Base-by-base conservation (phyloP, 2,888 invertebrate species). In the Drosophila birchii region DNA sequence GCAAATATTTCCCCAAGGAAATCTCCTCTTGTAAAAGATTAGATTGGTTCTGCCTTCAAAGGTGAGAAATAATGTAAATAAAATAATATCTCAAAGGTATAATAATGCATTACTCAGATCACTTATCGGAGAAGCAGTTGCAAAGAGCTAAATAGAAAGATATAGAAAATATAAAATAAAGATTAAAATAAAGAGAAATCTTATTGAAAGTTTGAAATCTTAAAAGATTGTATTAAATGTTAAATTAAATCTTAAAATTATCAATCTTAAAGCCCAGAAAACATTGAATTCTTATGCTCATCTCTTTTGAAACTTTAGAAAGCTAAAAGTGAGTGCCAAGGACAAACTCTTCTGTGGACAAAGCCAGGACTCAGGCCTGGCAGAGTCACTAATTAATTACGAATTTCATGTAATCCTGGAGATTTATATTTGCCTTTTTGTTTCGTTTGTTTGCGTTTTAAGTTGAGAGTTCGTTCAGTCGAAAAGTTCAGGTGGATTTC, bases 351-450 rank as follows among this genome's bases (percentile, higher is more conserved):
- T 68, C 41, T 55, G 29, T 14, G 29, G 47, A 18, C 38, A 0
- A 18, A 29, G 26, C 39, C 54, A 53, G 53, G 23, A 38, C 38
- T 53, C 20, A 41, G 38, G 29, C 20, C 57, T 49, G 23, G 32
- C 20, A 11, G 14, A 29, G 62, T 55, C 75, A 68, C 60, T 53
- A 67, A 57, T 43, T 73, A 68, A 62, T 36, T 61, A 88, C 88
- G 86, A 86, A 86, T 86, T 86, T 86, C 63, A 78, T 72, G 79
- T 77, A 88, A 86, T 76, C 75, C 55, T 76, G 69, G 81, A 88
- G 84, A 86, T 86, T 84, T 81, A 18, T 39, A 38, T 47, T 62
- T 57, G 56, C 69, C 49, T 54, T 49, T 60, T 43, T 16, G 23
- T 44, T 73, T 47, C 47, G 47, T 55, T 70, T 39, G 26, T 53